Base-by-base conservation (phyloP, 2,888 invertebrate species). In the Lasioglossum calceatum region DNA sequence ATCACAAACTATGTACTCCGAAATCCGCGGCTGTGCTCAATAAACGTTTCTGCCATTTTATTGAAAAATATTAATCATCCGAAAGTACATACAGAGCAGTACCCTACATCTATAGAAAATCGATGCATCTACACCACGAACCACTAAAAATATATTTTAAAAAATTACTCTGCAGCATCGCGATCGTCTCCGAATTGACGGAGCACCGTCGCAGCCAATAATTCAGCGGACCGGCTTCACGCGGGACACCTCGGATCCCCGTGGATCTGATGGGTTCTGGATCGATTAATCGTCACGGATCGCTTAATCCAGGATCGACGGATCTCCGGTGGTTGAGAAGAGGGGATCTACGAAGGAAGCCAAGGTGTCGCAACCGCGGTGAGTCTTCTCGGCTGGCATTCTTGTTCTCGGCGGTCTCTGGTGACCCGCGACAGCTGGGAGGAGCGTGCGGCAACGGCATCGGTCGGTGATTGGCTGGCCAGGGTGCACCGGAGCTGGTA, bases 391-490 rank as follows among this genome's bases (percentile, higher is more conserved):
- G 77, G 84, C 67, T 70, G 77, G 61, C 77, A 87, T 87, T 87
- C 87, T 78, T 87, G 87, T 74, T 79, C 76, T 72, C 77, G 77
- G 73, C 70, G 54, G 47, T 67, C 84, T 84, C 86, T 73, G 81
- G 84, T 86, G 84, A 89, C 84, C 85, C 85, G 83, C 85, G 89
- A 86, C 87, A 79, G 83, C 77, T 90, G 90, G 90, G 90, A 90
- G 90, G 90, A 90, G 90, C 90, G 86, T 77, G 76, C 58, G 44
- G 44, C 42, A 75, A 27, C 67, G 12, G 54, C 50, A 32, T 72
- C 77, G 75, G 44, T 36, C 39, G 80, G 86, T 67, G 89, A 91
- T 91, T 91, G 91, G 91, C 77, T 82, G 84, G 77, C 76, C 86
- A 27, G 79, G 82, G 84, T 81, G 82, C 82, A 86, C 87, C 91